Evolutionary conservation across 2,113 vertebrate genomes (phyloP), one percentile per base, ranked within the genome.

Genomic region (Acrocephalus kingi): DNA sequence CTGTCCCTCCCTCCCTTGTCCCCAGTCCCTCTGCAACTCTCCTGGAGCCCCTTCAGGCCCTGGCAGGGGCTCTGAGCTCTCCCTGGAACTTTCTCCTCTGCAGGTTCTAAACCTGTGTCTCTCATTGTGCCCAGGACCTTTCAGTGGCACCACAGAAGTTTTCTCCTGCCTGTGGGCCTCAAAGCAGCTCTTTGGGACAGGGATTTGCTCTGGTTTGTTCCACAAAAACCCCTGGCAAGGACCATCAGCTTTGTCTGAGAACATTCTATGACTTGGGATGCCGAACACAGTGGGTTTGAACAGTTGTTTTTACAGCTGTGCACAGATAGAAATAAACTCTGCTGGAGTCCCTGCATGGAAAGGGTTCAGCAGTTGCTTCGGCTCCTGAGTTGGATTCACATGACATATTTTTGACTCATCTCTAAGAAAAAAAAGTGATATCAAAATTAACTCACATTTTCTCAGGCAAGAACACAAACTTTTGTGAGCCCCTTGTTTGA

Each of bases 1-100:
- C 74, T 71, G 84, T 2, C 56, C 64, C 41, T 63, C 2, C 16
- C 10, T 0, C 0, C 64, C 49, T 48, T 56, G 75, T 30, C 30
- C 66, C 41, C 35, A 63, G 49, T 46, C 66, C 58, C 75, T 79
- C 30, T 72, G 0, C 75, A 55, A 56, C 49, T 71, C 52, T 75
- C 71, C 35, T 66, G 71, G 71, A 75, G 51, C 30, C 35, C 71
- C 61, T 59, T 14, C 2, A 43, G 62, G 35, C 43, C 21, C 51
- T 58, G 83, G 0, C 7, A 51, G 61, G 61, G 43, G 45, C 62
- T 86, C 52, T 31, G 24, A 51, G 72, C 4, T 76, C 24, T 72
- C 49, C 45, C 39, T 30, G 4, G 2, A 78, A 19, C 39, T 49
- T 49, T 27, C 21, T 5, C 13, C 1, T 6, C 11, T 43, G 51